phyloP scores from a whole-genome alignment of 2,113 vertebrate genomes.

The Pangasianodon gigas region DNA sequence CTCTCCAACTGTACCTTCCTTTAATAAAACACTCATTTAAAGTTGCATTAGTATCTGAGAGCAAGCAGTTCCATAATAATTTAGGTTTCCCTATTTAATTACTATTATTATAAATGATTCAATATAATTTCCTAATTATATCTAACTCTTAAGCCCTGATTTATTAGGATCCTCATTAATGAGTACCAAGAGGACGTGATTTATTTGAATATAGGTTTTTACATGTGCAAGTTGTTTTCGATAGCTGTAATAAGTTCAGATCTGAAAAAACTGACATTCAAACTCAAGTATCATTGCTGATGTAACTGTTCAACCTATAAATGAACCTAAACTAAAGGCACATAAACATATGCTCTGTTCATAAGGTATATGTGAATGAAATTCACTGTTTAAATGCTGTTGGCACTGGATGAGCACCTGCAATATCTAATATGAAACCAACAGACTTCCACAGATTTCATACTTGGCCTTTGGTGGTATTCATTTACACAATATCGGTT shows the following conservation, averaged over 20 bases:
- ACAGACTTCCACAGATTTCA: background rate
- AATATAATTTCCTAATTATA: background rate
- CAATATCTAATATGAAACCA: background rate
- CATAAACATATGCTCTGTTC: too few species aligned
- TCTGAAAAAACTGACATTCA: background rate
- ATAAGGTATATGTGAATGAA: too few species aligned
- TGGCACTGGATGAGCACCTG: too few species aligned
- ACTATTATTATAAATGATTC: background rate
- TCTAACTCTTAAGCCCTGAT: background rate
- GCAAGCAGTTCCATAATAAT: background rate
- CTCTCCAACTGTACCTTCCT: background rate
- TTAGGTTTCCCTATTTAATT: background rate
- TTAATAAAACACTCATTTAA: background rate
- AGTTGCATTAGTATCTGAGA: too few species aligned
- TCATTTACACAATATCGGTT: background rate
- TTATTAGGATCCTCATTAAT: background rate
- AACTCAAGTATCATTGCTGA: too few species aligned
- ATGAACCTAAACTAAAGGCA: too few species aligned
- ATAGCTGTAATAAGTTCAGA: background rate
- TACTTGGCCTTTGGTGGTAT: background rate
- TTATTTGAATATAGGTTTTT: too few species aligned
- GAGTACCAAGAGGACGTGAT: too few species aligned
- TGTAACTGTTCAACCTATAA: too few species aligned
- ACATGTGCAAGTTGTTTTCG: too few species aligned
- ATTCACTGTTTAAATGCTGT: too few species aligned